Evolutionary conservation across 2,888 invertebrate genomes (phyloP).

Genomic region (Erebia ligea): DNA sequence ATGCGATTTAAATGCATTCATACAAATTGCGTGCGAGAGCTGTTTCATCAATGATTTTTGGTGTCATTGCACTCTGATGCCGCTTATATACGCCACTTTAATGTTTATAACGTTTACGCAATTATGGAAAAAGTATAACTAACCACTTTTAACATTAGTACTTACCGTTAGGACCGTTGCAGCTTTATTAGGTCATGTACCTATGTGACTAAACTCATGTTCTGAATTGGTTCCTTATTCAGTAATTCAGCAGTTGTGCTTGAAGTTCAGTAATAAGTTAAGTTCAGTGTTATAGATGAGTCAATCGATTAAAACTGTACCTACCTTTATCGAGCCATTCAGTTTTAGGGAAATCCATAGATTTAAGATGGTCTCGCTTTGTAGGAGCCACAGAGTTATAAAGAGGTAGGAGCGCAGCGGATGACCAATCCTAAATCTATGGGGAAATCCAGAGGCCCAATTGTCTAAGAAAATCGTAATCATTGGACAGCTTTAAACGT

Average conservation of each 20-base stretch:
- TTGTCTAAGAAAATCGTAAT: too few species aligned
- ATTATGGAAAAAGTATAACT: conserved; percentile 25
- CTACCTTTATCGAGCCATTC: neutral
- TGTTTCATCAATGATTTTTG: conserved; percentile 38
- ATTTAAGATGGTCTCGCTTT: too few species aligned
- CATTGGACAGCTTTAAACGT: too few species aligned
- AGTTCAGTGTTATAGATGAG: too few species aligned
- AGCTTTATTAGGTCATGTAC: conserved; percentile 12
- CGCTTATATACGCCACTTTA: conserved; percentile 29
- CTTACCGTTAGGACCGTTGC: conserved; percentile 14
- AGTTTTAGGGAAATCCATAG: neutral
- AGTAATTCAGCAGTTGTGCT: too few species aligned
- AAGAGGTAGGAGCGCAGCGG: too few species aligned
- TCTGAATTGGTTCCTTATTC: neutral
- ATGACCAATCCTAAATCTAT: too few species aligned
- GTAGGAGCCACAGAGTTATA: too few species aligned
- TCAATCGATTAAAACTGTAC: neutral
- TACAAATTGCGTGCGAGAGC: conserved; percentile 41
- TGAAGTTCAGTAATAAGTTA: neutral
- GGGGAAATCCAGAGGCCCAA: too few species aligned
- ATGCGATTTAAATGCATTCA: conserved; percentile 34
- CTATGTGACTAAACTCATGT: neutral
- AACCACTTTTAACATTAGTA: conserved; percentile 14
- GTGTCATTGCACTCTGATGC: conserved; percentile 39
- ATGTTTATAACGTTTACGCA: conserved; percentile 29